Percentiles rank a stretch among this genome's conserved stretches.
Evolutionary conservation across 2,113 vertebrate species (phyloP).

Genomic region (Brienomyrus longianalis): DNA sequence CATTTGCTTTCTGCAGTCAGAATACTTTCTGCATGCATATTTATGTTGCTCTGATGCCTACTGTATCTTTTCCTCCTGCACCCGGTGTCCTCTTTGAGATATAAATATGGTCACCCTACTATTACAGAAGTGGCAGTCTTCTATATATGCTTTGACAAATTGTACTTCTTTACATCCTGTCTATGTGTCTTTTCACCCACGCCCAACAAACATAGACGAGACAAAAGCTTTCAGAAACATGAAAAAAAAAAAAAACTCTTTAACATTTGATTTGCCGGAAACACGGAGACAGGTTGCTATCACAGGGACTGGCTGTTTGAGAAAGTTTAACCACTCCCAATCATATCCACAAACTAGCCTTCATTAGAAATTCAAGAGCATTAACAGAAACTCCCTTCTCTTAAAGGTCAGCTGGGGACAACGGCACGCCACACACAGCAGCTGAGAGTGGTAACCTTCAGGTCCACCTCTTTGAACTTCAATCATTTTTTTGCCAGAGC

Average conservation of each 20-base stretch:
- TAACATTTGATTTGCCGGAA: background rate
- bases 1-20: background rate
- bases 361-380: slow-evolving; percentile 70
- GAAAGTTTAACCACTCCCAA: background rate
- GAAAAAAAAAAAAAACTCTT: background rate
- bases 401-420: slow-evolving; percentile 70
- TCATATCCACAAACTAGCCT: slow-evolving; percentile 44
- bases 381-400: slow-evolving; percentile 61
- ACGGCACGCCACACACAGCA: slow-evolving; percentile 47
- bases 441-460: slow-evolving; percentile 58
- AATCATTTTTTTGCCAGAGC: slow-evolving; percentile 63
- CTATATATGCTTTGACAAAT: background rate
- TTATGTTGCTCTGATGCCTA: background rate
- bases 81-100: background rate
- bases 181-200: background rate
- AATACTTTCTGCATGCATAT: background rate
- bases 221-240: background rate
- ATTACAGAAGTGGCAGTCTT: background rate
- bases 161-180: background rate
- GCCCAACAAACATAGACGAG: background rate
- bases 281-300: background rate
- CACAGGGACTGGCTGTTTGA: background rate
- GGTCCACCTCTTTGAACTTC: slow-evolving; percentile 70
- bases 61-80: background rate
- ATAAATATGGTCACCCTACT: background rate